Evolutionary conservation across 2,888 invertebrate species (phyloP).

Genomic region (Lasius fuliginosus): DNA sequence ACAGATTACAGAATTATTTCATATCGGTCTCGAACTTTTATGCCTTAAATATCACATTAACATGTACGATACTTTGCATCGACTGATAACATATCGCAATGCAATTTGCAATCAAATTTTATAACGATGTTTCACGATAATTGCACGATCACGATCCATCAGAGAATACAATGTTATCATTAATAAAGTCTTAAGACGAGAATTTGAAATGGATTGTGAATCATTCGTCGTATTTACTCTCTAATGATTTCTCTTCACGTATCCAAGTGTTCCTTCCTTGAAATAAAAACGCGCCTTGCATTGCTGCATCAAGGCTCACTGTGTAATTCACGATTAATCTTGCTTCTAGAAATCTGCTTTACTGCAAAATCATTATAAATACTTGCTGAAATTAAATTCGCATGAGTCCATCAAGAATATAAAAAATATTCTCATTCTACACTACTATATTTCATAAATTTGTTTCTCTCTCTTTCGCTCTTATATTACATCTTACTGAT

Average conservation of each 20-base stretch:
- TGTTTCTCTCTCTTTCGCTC: background rate
- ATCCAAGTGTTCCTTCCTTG: slow-evolving; percentile 3
- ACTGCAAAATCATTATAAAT: background rate
- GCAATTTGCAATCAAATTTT: slow-evolving; percentile 10
- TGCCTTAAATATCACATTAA: background rate
- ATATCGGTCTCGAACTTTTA: background rate
- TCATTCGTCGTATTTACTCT: background rate
- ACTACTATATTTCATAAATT: background rate
- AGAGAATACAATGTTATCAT: background rate
- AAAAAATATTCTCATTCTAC: background rate
- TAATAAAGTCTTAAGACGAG: background rate
- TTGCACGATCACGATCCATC: background rate
- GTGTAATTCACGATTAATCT: background rate
- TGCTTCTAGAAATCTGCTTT: slow-evolving; percentile 4
- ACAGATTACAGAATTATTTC: background rate
- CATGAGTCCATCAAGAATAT: background rate
- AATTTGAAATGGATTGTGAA: background rate
- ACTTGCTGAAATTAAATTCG: background rate
- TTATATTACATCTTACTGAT: background rate
- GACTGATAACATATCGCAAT: slow-evolving; percentile 7
- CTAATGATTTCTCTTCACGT: background rate
- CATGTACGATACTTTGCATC: background rate
- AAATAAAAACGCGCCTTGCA: slow-evolving; percentile 3
- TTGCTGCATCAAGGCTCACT: background rate
- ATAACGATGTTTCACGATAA: background rate